These are phyloP conservation scores for Todus mexicanus DNA, from an alignment of 2,797 vertebrate genomes.

Conservation along the genomic window DNA sequence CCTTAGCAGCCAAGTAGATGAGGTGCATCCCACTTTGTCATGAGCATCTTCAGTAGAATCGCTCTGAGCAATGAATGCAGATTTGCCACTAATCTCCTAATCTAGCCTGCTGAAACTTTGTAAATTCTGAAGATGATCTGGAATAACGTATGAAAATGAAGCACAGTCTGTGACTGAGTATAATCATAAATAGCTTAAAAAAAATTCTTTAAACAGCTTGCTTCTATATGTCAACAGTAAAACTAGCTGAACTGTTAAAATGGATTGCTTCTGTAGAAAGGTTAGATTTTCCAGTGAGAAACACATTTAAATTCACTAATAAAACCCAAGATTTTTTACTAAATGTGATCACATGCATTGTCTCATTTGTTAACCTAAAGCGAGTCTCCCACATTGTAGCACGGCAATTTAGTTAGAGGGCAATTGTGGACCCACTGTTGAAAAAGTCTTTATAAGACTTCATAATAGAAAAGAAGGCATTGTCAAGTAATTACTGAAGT, in stretches of 20 bases:
- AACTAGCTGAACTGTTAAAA: background rate
- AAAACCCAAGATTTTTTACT: background rate
- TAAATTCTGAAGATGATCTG: background rate
- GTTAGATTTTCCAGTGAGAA: background rate
- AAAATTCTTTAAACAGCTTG: background rate
- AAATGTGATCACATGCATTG: background rate
- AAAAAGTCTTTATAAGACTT: background rate
- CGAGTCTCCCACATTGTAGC: background rate
- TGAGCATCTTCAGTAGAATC: background rate
- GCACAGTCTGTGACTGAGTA: background rate
- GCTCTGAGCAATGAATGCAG: background rate
- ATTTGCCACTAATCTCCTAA: background rate
- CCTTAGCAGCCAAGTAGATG: background rate
- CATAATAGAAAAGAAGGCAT: background rate
- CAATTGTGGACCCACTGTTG: background rate
- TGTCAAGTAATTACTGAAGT: background rate
- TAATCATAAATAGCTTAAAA: background rate
- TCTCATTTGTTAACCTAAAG: background rate
- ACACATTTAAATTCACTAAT: background rate
- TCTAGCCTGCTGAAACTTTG: background rate
- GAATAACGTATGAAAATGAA: background rate
- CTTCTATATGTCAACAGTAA: background rate
- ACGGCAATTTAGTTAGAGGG: background rate
- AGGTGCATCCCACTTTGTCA: background rate
- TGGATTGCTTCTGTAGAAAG: background rate